Base-by-base conservation (phyloP, 35 echinoderm and acorn worm genomes). In the Nesometra sesokonis region DNA sequence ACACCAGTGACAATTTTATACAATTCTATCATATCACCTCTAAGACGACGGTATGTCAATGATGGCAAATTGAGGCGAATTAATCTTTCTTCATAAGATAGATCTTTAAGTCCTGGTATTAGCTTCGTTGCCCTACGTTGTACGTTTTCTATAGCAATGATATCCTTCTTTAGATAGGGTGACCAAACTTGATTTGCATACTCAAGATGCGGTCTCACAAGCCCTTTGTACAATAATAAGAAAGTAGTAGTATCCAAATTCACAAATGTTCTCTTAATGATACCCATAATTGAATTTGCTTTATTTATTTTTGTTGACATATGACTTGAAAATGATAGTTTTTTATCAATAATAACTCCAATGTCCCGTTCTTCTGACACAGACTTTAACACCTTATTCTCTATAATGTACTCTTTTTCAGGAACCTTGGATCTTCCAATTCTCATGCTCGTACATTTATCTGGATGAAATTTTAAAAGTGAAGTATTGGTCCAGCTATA, bases 171-270 rank as follows among this genome's bases (percentile, higher is more conserved):
- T 31, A 84, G 80, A 47, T 35, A 33, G 31, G 88, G 88, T 29
- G 35, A 27, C 88, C 88, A 90, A 15, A 90, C 82, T 17, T 82
- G 23, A 77, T 90, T 85, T 5, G 83, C 82, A 79, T 90, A 90
- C 47, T 89, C 87, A 52, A 89, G n/a, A 36, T 85, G 52, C 32
- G 88, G 88, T 80, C 88, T 90, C 11, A 90, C 88, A 19, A 85
- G 21, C 0, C 46, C 32, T 80, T 90, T 85, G 67, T 86, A 85
- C n/a, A 90, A 37, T 31, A 43, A 39, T 57, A 21, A 31, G 35
- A 90, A 85, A 36, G 57, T 79, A 31, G 78, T 36, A 79, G 85
- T 57, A 88, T 81, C 85, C 29, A 81, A 7, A 34, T 81, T 7
- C 0, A 9, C 32, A 81, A 32, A 81, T 81, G 80, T 31, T 35